A percentile compares a stretch with the other conserved stretches of the same genome.
Conservation (phyloP, 2,888 invertebrate species). For the Lasioglossum lativentre region DNA sequence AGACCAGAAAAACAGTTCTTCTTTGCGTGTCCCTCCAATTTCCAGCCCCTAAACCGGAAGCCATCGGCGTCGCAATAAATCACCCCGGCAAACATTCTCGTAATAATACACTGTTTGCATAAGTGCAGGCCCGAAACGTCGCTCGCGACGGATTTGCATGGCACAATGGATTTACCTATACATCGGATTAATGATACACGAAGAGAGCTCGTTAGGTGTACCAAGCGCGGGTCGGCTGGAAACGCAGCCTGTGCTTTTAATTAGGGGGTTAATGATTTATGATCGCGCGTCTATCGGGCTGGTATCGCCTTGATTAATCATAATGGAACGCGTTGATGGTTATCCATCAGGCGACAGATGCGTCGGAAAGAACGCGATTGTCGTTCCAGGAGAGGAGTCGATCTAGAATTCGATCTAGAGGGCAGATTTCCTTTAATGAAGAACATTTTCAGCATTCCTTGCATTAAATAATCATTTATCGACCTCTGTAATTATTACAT, state of each 20-base stretch:
- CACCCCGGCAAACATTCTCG: not conserved
- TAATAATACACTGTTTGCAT: constrained; percentile 15
- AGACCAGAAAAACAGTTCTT: not conserved
- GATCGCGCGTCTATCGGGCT: constrained; percentile 11
- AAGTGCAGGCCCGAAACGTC: not conserved
- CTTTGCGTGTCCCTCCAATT: not conserved
- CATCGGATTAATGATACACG: not conserved
- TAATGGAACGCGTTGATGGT: not conserved
- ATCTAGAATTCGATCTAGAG: not conserved
- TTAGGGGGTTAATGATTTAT: constrained; percentile 51
- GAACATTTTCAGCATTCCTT: not conserved
- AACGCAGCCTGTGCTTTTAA: constrained; percentile 52
- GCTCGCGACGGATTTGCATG: constrained; percentile 8
- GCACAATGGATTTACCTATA: not conserved
- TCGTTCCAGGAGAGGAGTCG: not conserved
- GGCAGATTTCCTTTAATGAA: too few species aligned
- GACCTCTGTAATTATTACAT: too few species aligned
- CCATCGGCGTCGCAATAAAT: constrained; percentile 4
- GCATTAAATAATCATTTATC: too few species aligned
- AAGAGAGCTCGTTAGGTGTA: constrained; percentile 36
- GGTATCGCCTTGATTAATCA: constrained; percentile 19
- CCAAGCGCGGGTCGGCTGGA: constrained; percentile 30
- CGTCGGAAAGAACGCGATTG: not conserved
- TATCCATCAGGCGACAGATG: not conserved
- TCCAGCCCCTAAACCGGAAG: not conserved